Evolutionary conservation across 2,113 vertebrate genomes (phyloP).

Genomic region (Melanerpes aurifrons): DNA sequence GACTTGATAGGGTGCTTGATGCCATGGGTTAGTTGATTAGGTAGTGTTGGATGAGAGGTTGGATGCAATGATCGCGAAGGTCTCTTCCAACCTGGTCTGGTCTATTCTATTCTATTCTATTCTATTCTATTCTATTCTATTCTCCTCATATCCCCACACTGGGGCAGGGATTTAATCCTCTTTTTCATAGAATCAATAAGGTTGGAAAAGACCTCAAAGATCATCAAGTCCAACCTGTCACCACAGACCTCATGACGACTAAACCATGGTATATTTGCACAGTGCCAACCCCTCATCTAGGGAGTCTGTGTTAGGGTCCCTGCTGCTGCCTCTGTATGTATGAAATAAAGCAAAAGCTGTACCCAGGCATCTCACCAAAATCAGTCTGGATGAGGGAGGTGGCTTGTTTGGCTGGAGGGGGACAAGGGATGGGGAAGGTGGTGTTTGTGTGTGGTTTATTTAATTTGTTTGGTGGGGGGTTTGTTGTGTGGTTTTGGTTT

Average conservation of each 20-base stretch:
- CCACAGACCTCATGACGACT: too few species aligned
- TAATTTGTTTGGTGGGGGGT: background rate
- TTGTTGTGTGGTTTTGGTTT: too few species aligned
- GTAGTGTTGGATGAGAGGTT: too few species aligned
- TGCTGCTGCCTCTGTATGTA: background rate
- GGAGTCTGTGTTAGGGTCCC: rapidly evolving
- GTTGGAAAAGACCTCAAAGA: too few species aligned
- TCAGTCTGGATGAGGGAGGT: background rate
- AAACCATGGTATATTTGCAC: background rate
- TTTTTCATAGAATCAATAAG: background rate
- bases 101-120: background rate
- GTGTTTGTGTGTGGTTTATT: background rate
- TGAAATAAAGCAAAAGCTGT: conserved; percentile 17
- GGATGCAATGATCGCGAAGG: too few species aligned
- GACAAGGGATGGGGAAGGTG: too few species aligned
- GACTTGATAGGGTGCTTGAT: too few species aligned
- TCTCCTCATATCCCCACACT: background rate
- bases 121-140: background rate
- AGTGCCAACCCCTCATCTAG: background rate
- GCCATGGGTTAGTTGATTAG: too few species aligned
- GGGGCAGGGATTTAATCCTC: background rate
- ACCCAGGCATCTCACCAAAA: conserved; percentile 1
- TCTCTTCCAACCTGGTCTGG: too few species aligned
- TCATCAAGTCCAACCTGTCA: too few species aligned
- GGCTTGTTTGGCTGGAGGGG: background rate